Evolutionary conservation across 2,888 invertebrate species (phyloP), one percentile per base, ranked within the genome.

Genomic region (Dicycla oo): DNA sequence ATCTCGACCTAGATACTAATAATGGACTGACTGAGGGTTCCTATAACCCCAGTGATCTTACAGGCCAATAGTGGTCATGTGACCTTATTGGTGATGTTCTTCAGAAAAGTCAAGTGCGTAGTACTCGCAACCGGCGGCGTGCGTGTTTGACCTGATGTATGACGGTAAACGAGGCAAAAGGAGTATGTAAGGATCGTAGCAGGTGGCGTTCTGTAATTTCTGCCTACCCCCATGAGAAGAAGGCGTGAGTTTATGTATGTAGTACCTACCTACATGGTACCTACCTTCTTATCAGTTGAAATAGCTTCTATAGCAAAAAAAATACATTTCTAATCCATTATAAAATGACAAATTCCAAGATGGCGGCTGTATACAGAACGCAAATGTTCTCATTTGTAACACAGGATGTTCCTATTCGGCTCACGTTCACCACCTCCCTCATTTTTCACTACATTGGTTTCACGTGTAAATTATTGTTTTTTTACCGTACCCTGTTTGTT

Each of bases 371-470:
- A 74, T 78, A 85, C 87, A 86, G 89, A 88, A 91, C 89, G 92
- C 92, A 92, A 92, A 92, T 91, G 91, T 87, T 87, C 92, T 94
- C 94, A 94, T 94, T 94, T 94, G 93, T 95, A 93, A 94, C 91
- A 88, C 69, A 77, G 75, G 69, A 51, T 75, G 81, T 81, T 87
- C 81, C 91, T 89, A 95, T 92, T 93, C 95, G 86, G 88, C 89
- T 90, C 95, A 95, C 95, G 95, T 95, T 82, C 89, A 81, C 88
- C 88, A 89, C 92, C 93, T 92, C 93, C 93, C 95, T 94, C 95
- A 95, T 96, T 96, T 95, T 95, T 95, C 95, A 95, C 94, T 95
- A 95, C 95, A 95, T 95, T 95, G 95, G 93, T 94, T 95, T 94
- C 94, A 94, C 94, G 94, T 95, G 94, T 94, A 94, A 95, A 94